These are phyloP conservation scores for Aeoliscus strigatus DNA, from an alignment of 2,797 vertebrate species.

Conservation along the genomic window DNA sequence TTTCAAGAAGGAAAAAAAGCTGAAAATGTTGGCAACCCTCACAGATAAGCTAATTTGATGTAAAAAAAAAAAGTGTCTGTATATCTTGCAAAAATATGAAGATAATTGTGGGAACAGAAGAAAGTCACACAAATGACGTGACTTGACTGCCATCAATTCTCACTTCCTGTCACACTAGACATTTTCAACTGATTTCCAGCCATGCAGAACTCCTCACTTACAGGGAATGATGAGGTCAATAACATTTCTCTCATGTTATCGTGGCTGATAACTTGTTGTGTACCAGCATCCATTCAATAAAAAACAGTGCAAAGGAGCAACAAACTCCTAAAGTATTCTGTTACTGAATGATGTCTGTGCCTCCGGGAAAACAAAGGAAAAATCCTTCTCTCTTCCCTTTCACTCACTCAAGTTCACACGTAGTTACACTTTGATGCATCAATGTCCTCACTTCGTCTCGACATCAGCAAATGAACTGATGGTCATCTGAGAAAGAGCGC, in stretches of 20 bases:
- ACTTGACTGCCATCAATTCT: slow-evolving; percentile 16
- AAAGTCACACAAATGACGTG: slow-evolving; percentile 10
- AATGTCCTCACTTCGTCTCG: slow-evolving; percentile 32
- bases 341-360: slow-evolving; percentile 54
- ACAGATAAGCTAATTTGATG: slow-evolving; percentile 30
- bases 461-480: slow-evolving; percentile 31
- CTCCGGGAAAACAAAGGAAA: slow-evolving; percentile 37
- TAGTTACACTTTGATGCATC: slow-evolving; percentile 24
- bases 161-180: slow-evolving; percentile 21
- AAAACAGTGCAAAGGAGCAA: slow-evolving; percentile 69
- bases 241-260: slow-evolving; percentile 61
- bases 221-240: slow-evolving; percentile 52
- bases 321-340: slow-evolving; percentile 54
- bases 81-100: slow-evolving; percentile 20
- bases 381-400: slow-evolving; percentile 27
- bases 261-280: slow-evolving; percentile 63
- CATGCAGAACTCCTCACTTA: slow-evolving; percentile 34
- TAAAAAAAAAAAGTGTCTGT: slow-evolving; percentile 29
- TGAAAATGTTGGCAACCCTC: slow-evolving; percentile 58
- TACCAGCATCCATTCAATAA: slow-evolving; percentile 50
- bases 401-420: slow-evolving; percentile 38
- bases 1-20: slow-evolving; percentile 55
- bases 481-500: slow-evolving; percentile 39
- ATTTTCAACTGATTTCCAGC: slow-evolving; percentile 38
- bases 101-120: slow-evolving; percentile 1